A percentile compares a stretch with the other conserved stretches of the same genome.
Evolutionary conservation across 92 coral and sea anemone genomes (phyloP).

Genomic region (Micromussa lordhowensis): DNA sequence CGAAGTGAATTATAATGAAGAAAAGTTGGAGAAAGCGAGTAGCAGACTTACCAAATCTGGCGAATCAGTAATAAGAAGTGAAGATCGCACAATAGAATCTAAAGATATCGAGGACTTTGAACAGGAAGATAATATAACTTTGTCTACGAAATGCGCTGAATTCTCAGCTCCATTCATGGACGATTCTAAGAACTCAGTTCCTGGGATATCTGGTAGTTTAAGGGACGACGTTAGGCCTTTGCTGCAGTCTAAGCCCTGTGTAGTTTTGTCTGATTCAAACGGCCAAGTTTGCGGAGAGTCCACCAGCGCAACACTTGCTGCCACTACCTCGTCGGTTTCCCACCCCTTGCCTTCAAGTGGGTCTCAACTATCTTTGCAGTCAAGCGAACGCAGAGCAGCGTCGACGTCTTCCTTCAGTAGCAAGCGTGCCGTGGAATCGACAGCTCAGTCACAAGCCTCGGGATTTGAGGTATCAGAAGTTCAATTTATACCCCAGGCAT

Average conservation of each 20-base stretch:
- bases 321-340: not conserved
- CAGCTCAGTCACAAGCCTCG: not conserved
- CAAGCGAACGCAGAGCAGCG: not conserved
- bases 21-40: not conserved
- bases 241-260: not conserved
- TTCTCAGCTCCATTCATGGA: not conserved
- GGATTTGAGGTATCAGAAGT: not conserved
- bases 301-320: not conserved
- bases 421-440: not conserved
- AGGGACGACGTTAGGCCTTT: not conserved
- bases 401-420: not conserved
- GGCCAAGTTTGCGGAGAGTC: not conserved
- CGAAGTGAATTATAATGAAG: not conserved
- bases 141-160: not conserved
- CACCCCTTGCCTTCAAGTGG: not conserved
- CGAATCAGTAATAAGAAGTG: not conserved
- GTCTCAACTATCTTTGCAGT: not conserved
- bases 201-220: not conserved
- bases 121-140: not conserved
- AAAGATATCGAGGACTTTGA: not conserved
- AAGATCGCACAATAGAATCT: not conserved
- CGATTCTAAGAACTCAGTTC: not conserved
- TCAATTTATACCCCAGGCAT: too few relatives aligned
- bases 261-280: not conserved
- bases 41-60: not conserved